Percentiles rank a stretch among this genome's conserved stretches.
These are phyloP conservation scores for Camponotus fellah DNA, from an alignment of 2,888 invertebrate species.

Conservation along the genomic window DNA sequence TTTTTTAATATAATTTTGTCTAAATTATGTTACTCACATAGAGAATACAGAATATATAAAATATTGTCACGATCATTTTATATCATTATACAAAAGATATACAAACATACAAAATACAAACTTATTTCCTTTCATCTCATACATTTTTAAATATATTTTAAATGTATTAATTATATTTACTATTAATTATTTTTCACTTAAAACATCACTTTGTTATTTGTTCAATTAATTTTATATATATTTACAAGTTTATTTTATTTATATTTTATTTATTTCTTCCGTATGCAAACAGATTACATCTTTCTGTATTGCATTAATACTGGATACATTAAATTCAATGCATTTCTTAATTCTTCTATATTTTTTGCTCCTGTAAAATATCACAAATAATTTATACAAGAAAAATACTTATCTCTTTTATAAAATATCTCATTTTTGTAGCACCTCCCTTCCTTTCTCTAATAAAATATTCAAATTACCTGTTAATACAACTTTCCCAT, in stretches of 20 bases:
- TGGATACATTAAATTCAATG: conserved; percentile 97
- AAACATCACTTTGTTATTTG: background rate
- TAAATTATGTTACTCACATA: background rate
- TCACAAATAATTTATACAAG: conserved; percentile 22
- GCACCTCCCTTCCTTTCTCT: background rate
- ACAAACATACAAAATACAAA: conserved; percentile 11
- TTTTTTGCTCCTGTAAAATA: conserved; percentile 93
- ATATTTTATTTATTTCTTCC: conserved; percentile 25
- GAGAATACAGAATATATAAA: too few relatives aligned
- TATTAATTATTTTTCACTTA: too few relatives aligned
- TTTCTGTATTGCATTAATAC: conserved; percentile 98
- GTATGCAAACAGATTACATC: conserved; percentile 86
- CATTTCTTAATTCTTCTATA: conserved; percentile 96
- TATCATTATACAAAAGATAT: background rate
- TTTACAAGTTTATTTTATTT: background rate
- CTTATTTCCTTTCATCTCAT: background rate
- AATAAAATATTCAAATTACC: conserved; percentile 81
- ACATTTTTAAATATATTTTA: background rate
- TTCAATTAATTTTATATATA: background rate
- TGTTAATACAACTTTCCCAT: conserved; percentile 99
- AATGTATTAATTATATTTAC: background rate
- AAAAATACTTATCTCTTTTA: background rate
- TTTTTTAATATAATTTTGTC: background rate
- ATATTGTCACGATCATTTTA: background rate
- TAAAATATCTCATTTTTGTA: background rate